Evolutionary conservation across 2,797 vertebrate genomes (phyloP), one percentile per base, ranked within the genome.

Genomic region (Acrocephalus scirpaceus): DNA sequence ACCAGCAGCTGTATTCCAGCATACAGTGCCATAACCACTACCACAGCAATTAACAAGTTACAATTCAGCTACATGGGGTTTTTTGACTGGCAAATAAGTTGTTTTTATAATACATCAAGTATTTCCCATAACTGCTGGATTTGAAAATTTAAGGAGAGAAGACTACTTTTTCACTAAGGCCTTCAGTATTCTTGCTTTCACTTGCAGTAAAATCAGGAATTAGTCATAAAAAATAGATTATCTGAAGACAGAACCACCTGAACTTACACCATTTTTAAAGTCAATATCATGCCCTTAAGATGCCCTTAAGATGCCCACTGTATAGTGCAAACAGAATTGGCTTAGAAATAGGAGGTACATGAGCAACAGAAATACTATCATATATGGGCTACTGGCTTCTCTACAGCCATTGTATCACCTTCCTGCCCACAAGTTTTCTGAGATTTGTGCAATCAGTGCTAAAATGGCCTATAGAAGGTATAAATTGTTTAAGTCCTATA

Each of bases 401-500:
- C n/a, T 70, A 38, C 10, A 50, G 23, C 32, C 50, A 6, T 11
- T 50, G 29, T 7, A 50, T 44, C 25, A 48, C 13, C 12, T 64
- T n/a, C 20, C 23, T 73, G 26, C 8, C 40, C 29, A 62, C 15
- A 42, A 29, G 12, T 14, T 40, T 70, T 83, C 53, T 64, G 27
- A 53, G 23, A 45, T 5, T 69, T 70, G 82, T 72, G 36, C 56
- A 94, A 90, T 80, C 51, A 91, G 73, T 86, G 30, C 20, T 91
- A 94, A 87, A 92, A 94, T 42, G 86, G 1, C 47, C 57, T 62
- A 64, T 45, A 94, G 56, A 92, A 92, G 27, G 56, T 88, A 72
- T 16, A 92, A 60, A 18, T 38, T 8, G 3, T 72, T 70, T 58
- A 76, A 58, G 30, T 2, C 1, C 13, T 67, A 11, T 8, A 36